Evolutionary conservation across 2,888 invertebrate species (phyloP).

Genomic region (Adelognathus sp.): DNA sequence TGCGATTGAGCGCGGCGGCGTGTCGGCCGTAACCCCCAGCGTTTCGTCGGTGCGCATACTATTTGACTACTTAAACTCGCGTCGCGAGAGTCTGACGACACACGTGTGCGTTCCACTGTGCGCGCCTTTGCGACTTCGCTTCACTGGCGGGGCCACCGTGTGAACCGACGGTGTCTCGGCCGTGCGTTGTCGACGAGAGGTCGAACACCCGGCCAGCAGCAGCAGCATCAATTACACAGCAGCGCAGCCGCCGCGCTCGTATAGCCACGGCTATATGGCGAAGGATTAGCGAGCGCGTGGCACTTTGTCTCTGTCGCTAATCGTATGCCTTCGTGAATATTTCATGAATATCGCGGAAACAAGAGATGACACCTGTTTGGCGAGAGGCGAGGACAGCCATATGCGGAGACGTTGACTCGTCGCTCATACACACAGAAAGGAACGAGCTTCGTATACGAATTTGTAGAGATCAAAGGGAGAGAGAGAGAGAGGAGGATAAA

Average conservation of each 20-base stretch:
- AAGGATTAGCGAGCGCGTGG: slow-evolving; percentile 49
- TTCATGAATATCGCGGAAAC: slow-evolving; percentile 74
- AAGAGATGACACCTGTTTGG: slow-evolving; percentile 76
- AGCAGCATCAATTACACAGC: background rate
- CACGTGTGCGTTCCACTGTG: slow-evolving; percentile 48
- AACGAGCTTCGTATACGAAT: background rate
- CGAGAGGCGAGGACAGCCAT: slow-evolving; percentile 57
- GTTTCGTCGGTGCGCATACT: slow-evolving; percentile 41
- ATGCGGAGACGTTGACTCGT: slow-evolving; percentile 64
- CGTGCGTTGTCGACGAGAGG: slow-evolving; percentile 36
- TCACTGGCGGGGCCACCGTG: slow-evolving; percentile 4
- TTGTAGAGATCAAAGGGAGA: too few relatives aligned
- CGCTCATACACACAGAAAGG: background rate
- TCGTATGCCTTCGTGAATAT: slow-evolving; percentile 78
- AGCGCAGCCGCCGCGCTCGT: background rate
- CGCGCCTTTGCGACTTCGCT: slow-evolving; percentile 37
- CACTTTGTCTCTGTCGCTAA: slow-evolving; percentile 50
- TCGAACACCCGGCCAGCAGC: slow-evolving; percentile 49
- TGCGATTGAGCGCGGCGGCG: too few relatives aligned
- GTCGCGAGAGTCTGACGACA: slow-evolving; percentile 49
- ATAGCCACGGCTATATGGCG: background rate
- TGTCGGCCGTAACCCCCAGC: background rate
- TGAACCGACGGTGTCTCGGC: slow-evolving; percentile 36
- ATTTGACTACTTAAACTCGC: slow-evolving; percentile 55
- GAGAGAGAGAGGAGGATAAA: too few relatives aligned